Evolutionary conservation across 2,113 vertebrate species (phyloP).

Genomic region (Oceanites oceanicus): DNA sequence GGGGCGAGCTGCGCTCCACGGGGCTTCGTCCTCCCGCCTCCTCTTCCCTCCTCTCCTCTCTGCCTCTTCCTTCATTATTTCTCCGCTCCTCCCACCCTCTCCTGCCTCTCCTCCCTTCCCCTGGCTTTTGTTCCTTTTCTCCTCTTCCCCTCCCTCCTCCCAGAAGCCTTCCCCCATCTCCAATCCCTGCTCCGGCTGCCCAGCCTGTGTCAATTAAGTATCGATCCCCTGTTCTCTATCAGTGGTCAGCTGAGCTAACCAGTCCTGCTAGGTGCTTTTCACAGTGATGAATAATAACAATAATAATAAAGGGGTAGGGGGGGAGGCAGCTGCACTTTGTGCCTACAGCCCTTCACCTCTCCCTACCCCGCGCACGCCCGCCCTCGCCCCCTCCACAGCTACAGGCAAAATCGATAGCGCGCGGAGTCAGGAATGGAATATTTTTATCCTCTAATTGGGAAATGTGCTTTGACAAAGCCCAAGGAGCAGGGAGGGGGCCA

Average conservation of each 20-base stretch:
- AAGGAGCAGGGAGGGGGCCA: slow-evolving; percentile 50
- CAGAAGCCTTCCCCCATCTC: slow-evolving; percentile 43
- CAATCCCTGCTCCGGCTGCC: slow-evolving; percentile 50
- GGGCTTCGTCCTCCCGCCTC: background rate
- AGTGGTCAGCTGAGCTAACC: slow-evolving; percentile 71
- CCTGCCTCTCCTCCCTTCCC: slow-evolving; percentile 20
- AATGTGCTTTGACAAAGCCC: slow-evolving; percentile 70
- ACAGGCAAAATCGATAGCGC: slow-evolving; percentile 71
- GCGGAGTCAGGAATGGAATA: slow-evolving; percentile 68
- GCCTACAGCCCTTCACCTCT: slow-evolving; percentile 66
- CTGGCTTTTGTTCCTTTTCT: slow-evolving; percentile 50
- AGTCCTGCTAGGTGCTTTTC: slow-evolving; percentile 57
- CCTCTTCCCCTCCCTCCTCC: slow-evolving; percentile 52
- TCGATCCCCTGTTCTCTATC: slow-evolving; percentile 66
- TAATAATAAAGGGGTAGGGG: slow-evolving; percentile 50
- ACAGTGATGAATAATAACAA: slow-evolving; percentile 65
- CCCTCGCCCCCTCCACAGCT: slow-evolving; percentile 62
- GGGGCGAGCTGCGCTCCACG: fast-evolving
- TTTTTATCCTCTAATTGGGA: slow-evolving; percentile 74
- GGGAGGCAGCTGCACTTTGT: slow-evolving; percentile 44
- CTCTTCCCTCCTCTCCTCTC: background rate
- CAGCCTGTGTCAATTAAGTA: slow-evolving; percentile 65
- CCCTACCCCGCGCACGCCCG: background rate
- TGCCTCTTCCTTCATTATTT: slow-evolving; percentile 3
- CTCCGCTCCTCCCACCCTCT: slow-evolving; percentile 45